Evolutionary conservation across 2,113 vertebrate genomes (phyloP).

Genomic region (Oenanthe oenanthe): DNA sequence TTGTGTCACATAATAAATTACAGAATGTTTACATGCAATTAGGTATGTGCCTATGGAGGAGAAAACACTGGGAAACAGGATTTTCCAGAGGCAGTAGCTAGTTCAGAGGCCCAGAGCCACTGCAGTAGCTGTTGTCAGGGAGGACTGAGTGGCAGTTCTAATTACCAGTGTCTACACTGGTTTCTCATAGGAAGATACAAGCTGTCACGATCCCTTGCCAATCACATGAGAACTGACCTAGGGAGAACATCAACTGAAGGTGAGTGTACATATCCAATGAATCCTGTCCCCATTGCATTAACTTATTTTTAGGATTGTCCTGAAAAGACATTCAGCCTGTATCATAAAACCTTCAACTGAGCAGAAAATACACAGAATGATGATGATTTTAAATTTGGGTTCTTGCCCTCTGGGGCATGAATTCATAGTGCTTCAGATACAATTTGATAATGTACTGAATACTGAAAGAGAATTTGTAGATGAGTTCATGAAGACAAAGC

Average conservation of each 20-base stretch:
- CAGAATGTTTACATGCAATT: slow-evolving; percentile 56
- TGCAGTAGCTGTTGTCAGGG: slow-evolving; percentile 40
- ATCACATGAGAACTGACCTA: slow-evolving; percentile 74
- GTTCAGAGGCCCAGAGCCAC: slow-evolving; percentile 53
- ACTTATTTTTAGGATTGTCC: slow-evolving; percentile 69
- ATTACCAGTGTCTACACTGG: slow-evolving; percentile 74
- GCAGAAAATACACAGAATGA: slow-evolving; percentile 52
- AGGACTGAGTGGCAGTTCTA: slow-evolving; percentile 78
- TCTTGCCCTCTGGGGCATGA: slow-evolving; percentile 51
- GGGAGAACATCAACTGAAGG: slow-evolving; percentile 60
- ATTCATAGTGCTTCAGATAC: slow-evolving; percentile 40
- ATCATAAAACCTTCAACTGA: slow-evolving; percentile 61
- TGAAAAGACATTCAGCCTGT: slow-evolving; percentile 43
- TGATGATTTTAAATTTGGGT: slow-evolving; percentile 67
- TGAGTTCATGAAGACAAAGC: not conserved
- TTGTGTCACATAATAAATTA: slow-evolving; percentile 6
- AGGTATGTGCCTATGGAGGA: slow-evolving; percentile 28
- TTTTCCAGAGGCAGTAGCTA: slow-evolving; percentile 62
- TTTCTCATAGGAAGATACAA: slow-evolving; percentile 69
- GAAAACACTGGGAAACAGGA: slow-evolving; percentile 31
- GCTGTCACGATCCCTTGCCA: slow-evolving; percentile 77
- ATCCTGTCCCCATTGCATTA: slow-evolving; percentile 62
- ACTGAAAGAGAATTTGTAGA: not conserved
- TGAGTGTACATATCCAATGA: slow-evolving; percentile 58
- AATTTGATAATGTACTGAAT: slow-evolving; percentile 29